These are phyloP conservation scores for Phallusia fumigata DNA, from an alignment of 23 tunicate genomes.

Conservation along the genomic window DNA sequence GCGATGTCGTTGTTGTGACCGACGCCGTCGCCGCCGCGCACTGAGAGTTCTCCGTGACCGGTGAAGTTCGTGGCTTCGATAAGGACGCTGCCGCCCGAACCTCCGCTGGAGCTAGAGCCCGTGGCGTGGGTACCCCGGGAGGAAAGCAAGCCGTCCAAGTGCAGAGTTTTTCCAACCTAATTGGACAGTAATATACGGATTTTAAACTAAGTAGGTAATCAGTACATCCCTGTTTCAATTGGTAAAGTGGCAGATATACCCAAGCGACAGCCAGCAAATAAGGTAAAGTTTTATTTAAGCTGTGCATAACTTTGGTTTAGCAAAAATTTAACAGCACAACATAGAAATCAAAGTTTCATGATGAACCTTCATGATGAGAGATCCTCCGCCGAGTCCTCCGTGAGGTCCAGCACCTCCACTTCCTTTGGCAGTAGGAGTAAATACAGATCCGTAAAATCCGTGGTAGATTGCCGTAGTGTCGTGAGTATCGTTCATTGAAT, in stretches of 20 bases:
- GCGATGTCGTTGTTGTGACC: background rate
- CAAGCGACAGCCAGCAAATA: too few relatives aligned
- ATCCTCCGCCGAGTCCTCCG: conserved; percentile 28
- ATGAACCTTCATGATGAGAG: conserved; percentile 28
- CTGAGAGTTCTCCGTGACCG: conserved; percentile 23
- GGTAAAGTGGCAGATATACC: too few relatives aligned
- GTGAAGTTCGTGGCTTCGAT: conserved; percentile 30
- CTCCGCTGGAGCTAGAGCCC: conserved; percentile 14
- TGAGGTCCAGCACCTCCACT: conserved; percentile 25
- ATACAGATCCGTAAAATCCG: conserved; percentile 26
- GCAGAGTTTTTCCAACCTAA: conserved; percentile 25
- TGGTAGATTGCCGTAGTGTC: conserved; percentile 35
- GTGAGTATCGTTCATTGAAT: conserved; percentile 27
- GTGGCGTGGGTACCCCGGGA: conserved; percentile 18
- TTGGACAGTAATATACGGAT: background rate
- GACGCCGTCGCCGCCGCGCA: conserved; percentile 24
- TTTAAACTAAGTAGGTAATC: too few relatives aligned
- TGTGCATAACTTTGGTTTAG: too few relatives aligned
- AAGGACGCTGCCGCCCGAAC: conserved; percentile 31
- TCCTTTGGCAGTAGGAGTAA: conserved; percentile 12
- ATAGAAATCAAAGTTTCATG: too few relatives aligned
- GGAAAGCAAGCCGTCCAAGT: conserved; percentile 26
- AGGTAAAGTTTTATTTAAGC: too few relatives aligned
- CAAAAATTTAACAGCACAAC: too few relatives aligned
- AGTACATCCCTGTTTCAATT: too few relatives aligned